phyloP scores from a whole-genome alignment of 2,888 invertebrate genomes.

The Ectemnius cavifrons region DNA sequence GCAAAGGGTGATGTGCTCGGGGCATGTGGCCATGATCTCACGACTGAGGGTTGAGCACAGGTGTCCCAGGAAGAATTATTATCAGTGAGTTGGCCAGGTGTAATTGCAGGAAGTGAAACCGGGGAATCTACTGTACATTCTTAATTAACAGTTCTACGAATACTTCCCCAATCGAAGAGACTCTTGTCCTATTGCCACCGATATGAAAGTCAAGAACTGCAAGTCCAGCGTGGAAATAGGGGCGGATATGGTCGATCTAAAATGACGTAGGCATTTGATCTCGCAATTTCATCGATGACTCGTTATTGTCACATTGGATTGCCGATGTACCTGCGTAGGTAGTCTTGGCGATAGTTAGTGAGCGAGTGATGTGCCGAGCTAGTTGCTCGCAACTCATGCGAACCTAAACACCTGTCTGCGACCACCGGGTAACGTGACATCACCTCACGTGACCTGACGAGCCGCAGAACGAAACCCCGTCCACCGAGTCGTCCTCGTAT shows the following conservation, averaged over 20 bases:
- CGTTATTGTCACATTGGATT: conserved; percentile 62
- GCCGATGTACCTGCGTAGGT: neutral
- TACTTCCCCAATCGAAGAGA: no score
- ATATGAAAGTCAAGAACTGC: neutral
- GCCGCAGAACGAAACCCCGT: conserved; percentile 35
- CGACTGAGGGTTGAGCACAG: conserved; percentile 45
- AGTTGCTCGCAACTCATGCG: conserved; percentile 52
- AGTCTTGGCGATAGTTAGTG: conserved; percentile 46
- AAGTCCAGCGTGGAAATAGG: conserved; percentile 29
- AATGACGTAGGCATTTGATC: conserved; percentile 33
- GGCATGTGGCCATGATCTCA: conserved; percentile 59
- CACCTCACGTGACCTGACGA: conserved; percentile 66
- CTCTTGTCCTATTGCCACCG: neutral
- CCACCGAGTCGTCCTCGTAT: conserved; percentile 38
- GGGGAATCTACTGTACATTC: conserved; percentile 13
- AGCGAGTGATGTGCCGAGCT: conserved; percentile 27
- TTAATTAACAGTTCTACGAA: neutral
- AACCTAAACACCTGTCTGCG: conserved; percentile 62
- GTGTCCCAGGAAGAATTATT: conserved; percentile 49
- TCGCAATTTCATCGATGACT: conserved; percentile 48
- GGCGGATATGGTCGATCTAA: conserved; percentile 9
- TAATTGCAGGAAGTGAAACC: conserved; percentile 11
- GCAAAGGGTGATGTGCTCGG: conserved; percentile 49
- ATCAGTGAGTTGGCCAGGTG: conserved; percentile 34
- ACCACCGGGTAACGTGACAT: conserved; percentile 69